phyloP scores from a whole-genome alignment of 1,140 invertebrate species.

The Platorchestia sp. region DNA sequence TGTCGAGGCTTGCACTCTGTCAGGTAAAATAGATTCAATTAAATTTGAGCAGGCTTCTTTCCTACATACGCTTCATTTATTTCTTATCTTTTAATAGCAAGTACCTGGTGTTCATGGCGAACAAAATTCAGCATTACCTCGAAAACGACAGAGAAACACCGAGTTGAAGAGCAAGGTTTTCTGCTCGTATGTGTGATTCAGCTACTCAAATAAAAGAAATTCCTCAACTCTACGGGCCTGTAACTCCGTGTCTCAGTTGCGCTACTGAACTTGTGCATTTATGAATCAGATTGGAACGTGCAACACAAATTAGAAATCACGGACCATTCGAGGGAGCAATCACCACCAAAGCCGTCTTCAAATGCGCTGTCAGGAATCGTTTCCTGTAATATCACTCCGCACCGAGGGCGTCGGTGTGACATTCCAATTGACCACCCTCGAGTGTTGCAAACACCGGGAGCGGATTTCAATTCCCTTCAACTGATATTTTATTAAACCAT shows the following conservation, averaged over 20 bases:
- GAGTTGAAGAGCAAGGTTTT: too few species aligned
- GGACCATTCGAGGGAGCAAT: background rate
- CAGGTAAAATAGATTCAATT: too few species aligned
- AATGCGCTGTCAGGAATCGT: constrained; percentile 14
- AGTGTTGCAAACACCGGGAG: background rate
- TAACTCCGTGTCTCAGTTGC: background rate
- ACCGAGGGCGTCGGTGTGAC: background rate
- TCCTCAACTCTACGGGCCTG: background rate
- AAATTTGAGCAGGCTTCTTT: too few species aligned
- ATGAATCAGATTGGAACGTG: background rate
- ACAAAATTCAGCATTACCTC: too few species aligned
- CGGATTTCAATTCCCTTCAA: background rate
- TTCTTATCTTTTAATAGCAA: too few species aligned
- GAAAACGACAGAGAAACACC: too few species aligned
- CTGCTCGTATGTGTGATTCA: too few species aligned
- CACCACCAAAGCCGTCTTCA: constrained; percentile 19
- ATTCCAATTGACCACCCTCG: background rate
- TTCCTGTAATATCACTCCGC: background rate
- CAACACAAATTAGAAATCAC: constrained; percentile 10
- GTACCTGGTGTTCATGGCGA: too few species aligned
- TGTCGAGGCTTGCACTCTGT: too few species aligned
- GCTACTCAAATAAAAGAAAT: too few species aligned
- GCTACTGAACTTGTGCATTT: background rate
- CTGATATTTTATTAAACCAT: background rate
- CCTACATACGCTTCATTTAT: too few species aligned